Base-by-base conservation (phyloP, 2,797 vertebrate species). In the Esox masquinongy region DNA sequence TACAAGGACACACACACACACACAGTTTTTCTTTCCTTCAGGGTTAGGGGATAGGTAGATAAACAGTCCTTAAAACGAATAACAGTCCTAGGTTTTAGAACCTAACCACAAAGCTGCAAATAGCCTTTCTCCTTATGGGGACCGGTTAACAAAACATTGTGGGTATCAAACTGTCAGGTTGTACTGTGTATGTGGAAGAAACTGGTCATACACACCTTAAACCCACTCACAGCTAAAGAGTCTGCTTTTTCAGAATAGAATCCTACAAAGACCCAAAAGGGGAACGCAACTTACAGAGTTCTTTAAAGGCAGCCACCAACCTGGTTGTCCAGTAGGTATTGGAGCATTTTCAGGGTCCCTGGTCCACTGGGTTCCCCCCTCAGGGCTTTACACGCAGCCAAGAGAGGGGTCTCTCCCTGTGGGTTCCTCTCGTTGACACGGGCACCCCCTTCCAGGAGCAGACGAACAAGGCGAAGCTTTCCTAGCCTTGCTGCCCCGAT, bases 381-480 rank as follows among this genome's bases (percentile, higher is more conserved):
- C 74, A 90, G 75, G 5, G 90, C 85, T 75, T 87, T 88, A 63
- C 93, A 94, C 24, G 88, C 89, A 11, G 88, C 92, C 83, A 93
- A 79, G 3, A 94, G 89, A 31, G 93, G 86, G 0, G 93, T 93
- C 72, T 94, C 94, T 43, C 93, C 93, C 43, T 78, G 78, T 12
- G 83, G 87, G 85, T 91, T 92, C 31, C 84, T 68, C 22, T 88
- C 80, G 4, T 94, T 92, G 34, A 94, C 90, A 80, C 92, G 90
- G 68, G 92, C 93, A 0, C 93, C 93, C 0, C 94, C 94, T 50
- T 94, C 93, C 72, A 94, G 83, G 74, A 94, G 85, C 70, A 94
- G 82, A 14, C 92, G 88, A 5, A 92, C 92, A 81, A 94, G 80
- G 12, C 93, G 92, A 17, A 93, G 86, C 67, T 92, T 93, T 2